Evolutionary conservation across 2,113 vertebrate species (phyloP), one percentile per base, ranked within the genome.

Genomic region (Papio anubis): DNA sequence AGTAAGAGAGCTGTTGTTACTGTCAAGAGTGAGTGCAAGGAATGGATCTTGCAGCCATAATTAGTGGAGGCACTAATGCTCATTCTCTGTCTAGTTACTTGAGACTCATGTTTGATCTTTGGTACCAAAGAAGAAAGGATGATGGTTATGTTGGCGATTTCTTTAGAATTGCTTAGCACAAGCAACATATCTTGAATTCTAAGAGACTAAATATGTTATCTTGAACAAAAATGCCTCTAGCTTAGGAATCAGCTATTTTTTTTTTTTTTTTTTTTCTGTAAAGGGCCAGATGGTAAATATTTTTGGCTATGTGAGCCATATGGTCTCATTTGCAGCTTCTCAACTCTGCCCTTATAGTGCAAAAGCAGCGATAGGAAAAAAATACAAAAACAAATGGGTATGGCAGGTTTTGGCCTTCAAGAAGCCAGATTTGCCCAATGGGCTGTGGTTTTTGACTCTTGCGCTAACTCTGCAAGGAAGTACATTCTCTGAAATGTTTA

Each of bases 51-150:
- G 52, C 11, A n/a, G 16, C 35, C 7, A 8, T 61, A 52, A 52
- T 70, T 50, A 45, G n/a, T 75, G 21, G 32, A 43, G 70, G 21
- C 18, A 35, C 20, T 8, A 38, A 75, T 43, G 27, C 23, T 75
- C 88, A 88, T 75, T 76, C 17, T 88, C 35, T 45, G 27, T 68
- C 50, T 90, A 12, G 32, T 76, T 93, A 40, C 38, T 90, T 48
- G 70, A 68, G 25, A 78, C 43, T 93, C 80, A 79, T 45, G 50
- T 87, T 90, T 87, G 76, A 57, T 95, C 57, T 96, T 86, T 93
- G 85, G n/a, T 2, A 38, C 57, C 32, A 64, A 64, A 6, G 11
- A 95, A n/a, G 43, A 76, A 85, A 48, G 8, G 32, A 68, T 70
- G n/a, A 76, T 64, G 10, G 7, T 16, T 90, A 32, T 91, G 16